Conservation (phyloP, 2,888 invertebrate species). For the Lamellibrachia satsuma region DNA sequence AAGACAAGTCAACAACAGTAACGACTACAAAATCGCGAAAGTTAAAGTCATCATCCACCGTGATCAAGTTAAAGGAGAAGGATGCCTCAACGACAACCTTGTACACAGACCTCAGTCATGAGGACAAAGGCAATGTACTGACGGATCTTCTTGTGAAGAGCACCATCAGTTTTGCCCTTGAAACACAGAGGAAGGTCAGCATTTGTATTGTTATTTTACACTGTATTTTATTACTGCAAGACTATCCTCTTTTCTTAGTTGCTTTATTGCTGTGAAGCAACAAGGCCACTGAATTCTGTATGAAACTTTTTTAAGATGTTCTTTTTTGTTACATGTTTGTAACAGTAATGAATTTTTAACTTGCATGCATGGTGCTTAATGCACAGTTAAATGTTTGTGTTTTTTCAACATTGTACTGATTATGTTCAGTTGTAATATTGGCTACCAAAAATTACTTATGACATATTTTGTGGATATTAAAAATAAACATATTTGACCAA, state of each 20-base stretch:
- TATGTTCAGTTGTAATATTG: too few species aligned
- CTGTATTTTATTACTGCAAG: neutral
- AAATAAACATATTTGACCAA: too few species aligned
- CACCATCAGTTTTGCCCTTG: conserved; percentile 62
- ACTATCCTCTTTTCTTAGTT: neutral
- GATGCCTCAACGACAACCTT: conserved; percentile 43
- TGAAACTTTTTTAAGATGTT: too few species aligned
- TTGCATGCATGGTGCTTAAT: too few species aligned
- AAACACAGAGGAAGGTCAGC: conserved; percentile 57
- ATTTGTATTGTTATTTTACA: neutral
- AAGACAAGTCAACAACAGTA: neutral
- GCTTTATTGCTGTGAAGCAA: too few species aligned
- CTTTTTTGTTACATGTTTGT: too few species aligned
- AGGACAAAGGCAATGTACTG: conserved; percentile 59
- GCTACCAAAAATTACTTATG: too few species aligned
- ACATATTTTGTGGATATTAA: too few species aligned
- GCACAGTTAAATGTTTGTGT: too few species aligned
- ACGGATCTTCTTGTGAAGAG: conserved; percentile 63
- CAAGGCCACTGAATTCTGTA: too few species aligned
- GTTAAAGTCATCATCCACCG: neutral
- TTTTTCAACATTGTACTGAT: too few species aligned
- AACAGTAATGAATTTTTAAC: too few species aligned
- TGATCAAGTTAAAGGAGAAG: neutral
- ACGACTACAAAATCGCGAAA: conserved; percentile 2
- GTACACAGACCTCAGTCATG: conserved; percentile 55